These are phyloP conservation scores for Plebejus anna DNA, from an alignment of 2,888 invertebrate species.

Conservation along the genomic window DNA sequence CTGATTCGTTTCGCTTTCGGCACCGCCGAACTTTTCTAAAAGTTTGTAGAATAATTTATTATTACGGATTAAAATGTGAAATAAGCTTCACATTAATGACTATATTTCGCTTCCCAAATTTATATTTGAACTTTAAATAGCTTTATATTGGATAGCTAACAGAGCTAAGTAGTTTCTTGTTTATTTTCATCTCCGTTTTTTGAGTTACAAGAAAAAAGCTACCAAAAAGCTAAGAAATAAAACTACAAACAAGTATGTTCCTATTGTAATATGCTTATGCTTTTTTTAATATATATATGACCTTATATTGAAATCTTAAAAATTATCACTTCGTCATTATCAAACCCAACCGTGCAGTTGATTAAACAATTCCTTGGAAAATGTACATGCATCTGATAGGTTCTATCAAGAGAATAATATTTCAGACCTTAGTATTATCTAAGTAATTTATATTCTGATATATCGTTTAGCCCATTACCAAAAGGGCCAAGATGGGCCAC, in stretches of 20 bases:
- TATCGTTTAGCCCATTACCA: constrained; percentile 1
- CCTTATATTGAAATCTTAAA: too few relatives aligned
- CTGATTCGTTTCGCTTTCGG: constrained; percentile 13
- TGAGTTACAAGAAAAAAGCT: background rate
- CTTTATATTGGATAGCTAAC: background rate
- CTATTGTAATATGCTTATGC: too few relatives aligned
- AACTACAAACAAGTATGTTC: too few relatives aligned
- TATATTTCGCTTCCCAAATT: background rate
- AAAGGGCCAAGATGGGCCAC: constrained; percentile 46
- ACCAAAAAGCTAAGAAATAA: background rate
- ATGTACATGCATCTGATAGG: too few relatives aligned
- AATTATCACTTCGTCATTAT: too few relatives aligned
- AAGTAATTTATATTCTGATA: constrained; percentile 15
- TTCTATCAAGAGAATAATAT: background rate
- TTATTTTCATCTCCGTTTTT: background rate
- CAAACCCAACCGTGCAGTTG: too few relatives aligned
- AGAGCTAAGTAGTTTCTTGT: background rate
- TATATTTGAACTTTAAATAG: background rate
- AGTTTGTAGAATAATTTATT: background rate
- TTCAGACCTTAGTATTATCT: constrained; percentile 1
- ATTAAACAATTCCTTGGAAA: too few relatives aligned
- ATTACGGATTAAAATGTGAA: constrained; percentile 2
- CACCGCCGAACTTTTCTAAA: background rate
- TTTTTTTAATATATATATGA: too few relatives aligned
- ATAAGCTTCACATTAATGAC: background rate